Evolutionary conservation across 2,888 invertebrate species (phyloP).

Genomic region (Taenaris catops): DNA sequence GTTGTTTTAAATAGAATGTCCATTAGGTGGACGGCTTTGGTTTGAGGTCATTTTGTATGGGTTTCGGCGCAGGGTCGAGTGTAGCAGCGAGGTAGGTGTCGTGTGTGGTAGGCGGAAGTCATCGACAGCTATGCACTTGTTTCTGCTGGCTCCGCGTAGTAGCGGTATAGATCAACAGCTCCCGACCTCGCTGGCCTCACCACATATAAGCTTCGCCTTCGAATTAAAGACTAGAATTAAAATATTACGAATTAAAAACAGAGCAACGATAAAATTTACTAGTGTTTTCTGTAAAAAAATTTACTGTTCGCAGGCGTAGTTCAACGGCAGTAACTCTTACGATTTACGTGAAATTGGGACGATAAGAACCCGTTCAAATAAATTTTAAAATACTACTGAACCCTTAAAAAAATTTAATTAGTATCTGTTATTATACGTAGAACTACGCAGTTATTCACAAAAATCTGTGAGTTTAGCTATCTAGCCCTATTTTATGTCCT

Average conservation of each 20-base stretch:
- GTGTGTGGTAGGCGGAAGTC: slow-evolving; percentile 7
- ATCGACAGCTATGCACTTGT: slow-evolving; percentile 39
- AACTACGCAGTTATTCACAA: no score
- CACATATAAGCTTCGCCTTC: slow-evolving; percentile 82
- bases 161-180: slow-evolving; percentile 80
- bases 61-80: slow-evolving; percentile 31
- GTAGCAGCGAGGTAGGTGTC: slow-evolving; percentile 24
- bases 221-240: slow-evolving; percentile 79
- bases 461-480: no score
- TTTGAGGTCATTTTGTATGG: slow-evolving; percentile 63
- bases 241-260: slow-evolving; percentile 44
- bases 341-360: no score
- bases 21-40: slow-evolving; percentile 64
- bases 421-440: no score
- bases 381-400: no score
- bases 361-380: no score
- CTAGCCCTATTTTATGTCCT: no score
- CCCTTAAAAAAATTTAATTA: no score
- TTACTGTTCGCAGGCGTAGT: no score
- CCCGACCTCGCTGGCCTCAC: slow-evolving; percentile 78
- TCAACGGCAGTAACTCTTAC: no score
- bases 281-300: no score
- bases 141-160: slow-evolving; percentile 66
- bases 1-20: slow-evolving; percentile 50
- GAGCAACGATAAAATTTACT: not conserved